Base-by-base conservation (phyloP, 2,113 vertebrate species). In the Australoheros scitulus region DNA sequence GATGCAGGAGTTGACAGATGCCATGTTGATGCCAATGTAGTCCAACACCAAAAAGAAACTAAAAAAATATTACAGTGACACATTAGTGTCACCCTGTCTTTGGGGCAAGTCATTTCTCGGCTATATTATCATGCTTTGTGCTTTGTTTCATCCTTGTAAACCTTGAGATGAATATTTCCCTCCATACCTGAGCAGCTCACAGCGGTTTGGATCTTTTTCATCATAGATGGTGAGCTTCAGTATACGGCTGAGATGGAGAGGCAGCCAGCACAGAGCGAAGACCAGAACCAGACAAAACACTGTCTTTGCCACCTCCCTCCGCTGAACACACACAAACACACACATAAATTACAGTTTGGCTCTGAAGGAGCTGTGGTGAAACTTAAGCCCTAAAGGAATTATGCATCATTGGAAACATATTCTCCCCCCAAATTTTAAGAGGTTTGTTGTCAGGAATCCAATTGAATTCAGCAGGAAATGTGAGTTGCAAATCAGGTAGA, bases 21-120 rank as follows among this genome's bases (percentile, higher is more conserved):
- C 98, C 98, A 99, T 98, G 87, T 99, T 99, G 92, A 99, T 98
- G 52, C 98, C 98, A 0, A 99, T 97, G 91, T 99, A 98, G 91
- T 98, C 97, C 94, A 99, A 91, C 26, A 98, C 96, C 87, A 99
- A 92, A 55, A 99, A 96, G 95, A 99, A 99, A 88, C 98, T 99
- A 92, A 38, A 88, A 38, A 88, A 14, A 20, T 17, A 36, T 24
- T 3, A 74, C 18, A 87, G 36, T 58, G 56, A 79, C 13, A 55
- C 20, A 26, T 81, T 36, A 85, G 20, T 43, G 7, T 55, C 26
- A 75, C 20, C 3, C 11, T 26, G 32, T 6, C 4, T 26, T 5
- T 2, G 17, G 1, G 24, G 17, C 2, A 3, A 75, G 22, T 79
- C 22, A 38, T 57, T 59, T 61, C 26, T 34, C n/a, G 38, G 14